A percentile compares a stretch with the other conserved stretches of the same genome.
Conservation (phyloP, 2,797 vertebrate genomes). For the Chaetophractus vellerosus region DNA sequence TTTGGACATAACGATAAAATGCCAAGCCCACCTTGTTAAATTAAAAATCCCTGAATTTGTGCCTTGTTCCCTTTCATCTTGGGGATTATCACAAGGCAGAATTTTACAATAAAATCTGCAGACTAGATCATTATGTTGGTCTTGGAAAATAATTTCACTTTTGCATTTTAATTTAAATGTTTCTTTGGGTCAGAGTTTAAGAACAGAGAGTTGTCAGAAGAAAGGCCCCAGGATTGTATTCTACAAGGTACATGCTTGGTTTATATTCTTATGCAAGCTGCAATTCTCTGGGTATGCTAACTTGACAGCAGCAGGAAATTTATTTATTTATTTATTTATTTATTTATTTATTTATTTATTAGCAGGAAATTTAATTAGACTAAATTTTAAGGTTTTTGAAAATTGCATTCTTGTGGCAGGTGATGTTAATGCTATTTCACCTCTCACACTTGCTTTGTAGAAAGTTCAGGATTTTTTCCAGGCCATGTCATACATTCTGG, state of each 20-base stretch:
- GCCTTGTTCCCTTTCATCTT: constrained; percentile 64
- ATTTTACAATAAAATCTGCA: constrained; percentile 62
- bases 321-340: no score
- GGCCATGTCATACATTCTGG: not conserved
- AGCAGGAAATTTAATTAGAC: constrained; percentile 57
- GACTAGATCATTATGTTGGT: constrained; percentile 51
- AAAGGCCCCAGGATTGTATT: constrained; percentile 25
- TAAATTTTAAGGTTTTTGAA: constrained; percentile 58
- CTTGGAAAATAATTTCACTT: constrained; percentile 64
- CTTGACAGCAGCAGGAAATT: constrained; percentile 63
- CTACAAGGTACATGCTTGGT: constrained; percentile 23
- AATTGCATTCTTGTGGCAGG: constrained; percentile 55
- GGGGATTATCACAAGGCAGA: constrained; percentile 77
- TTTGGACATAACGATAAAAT: constrained; percentile 74
- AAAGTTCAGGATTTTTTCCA: constrained; percentile 58
- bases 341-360: no score
- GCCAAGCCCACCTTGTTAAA: constrained; percentile 80
- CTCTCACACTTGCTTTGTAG: constrained; percentile 23
- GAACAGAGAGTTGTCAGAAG: not conserved
- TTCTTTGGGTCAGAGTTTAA: not conserved
- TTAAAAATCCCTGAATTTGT: constrained; percentile 66
- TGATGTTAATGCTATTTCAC: constrained; percentile 60
- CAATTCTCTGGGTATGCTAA: not conserved
- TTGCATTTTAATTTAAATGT: constrained; percentile 66
- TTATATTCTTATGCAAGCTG: not conserved